phyloP scores from a whole-genome alignment of 2,797 vertebrate species.

The Brachymystax lenok region DNA sequence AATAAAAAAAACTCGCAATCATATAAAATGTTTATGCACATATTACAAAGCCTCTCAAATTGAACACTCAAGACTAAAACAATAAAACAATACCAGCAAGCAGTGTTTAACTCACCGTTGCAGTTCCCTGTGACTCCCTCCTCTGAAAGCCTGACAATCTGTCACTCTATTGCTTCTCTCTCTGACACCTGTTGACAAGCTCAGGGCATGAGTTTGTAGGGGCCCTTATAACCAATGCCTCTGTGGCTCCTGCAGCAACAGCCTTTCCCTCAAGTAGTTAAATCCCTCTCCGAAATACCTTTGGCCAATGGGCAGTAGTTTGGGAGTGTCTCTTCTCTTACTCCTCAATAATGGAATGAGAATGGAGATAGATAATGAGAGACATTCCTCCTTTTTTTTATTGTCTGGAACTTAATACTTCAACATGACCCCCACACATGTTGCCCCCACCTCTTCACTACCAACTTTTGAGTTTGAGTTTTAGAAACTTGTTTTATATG shows the following conservation, averaged over 20 bases:
- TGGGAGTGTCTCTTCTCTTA: slow-evolving; percentile 66
- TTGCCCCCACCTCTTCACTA: neutral
- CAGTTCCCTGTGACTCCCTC: slow-evolving; percentile 38
- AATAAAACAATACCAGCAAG: neutral
- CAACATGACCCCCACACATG: slow-evolving; percentile 13
- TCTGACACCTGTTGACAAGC: slow-evolving; percentile 76
- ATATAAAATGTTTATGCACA: neutral
- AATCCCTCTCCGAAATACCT: slow-evolving; percentile 69
- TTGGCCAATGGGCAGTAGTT: slow-evolving; percentile 70
- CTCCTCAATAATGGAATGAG: slow-evolving; percentile 48
- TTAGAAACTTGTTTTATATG: slow-evolving; percentile 3
- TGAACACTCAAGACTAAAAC: neutral
- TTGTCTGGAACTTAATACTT: slow-evolving; percentile 35
- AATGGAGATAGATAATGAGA: slow-evolving; percentile 54
- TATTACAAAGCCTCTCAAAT: slow-evolving; percentile 7
- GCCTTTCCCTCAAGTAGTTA: slow-evolving; percentile 60
- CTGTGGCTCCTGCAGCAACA: slow-evolving; percentile 1
- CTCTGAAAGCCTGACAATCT: slow-evolving; percentile 31
- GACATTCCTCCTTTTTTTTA: slow-evolving; percentile 32
- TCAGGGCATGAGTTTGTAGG: slow-evolving; percentile 46
- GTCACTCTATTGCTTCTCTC: slow-evolving; percentile 42
- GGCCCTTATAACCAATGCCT: slow-evolving; percentile 40
- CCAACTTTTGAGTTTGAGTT: neutral
- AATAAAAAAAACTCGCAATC: neutral
- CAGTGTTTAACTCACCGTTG: slow-evolving; percentile 62